Evolutionary conservation across 2,797 vertebrate species (phyloP).

Genomic region (Rachycentron canadum): DNA sequence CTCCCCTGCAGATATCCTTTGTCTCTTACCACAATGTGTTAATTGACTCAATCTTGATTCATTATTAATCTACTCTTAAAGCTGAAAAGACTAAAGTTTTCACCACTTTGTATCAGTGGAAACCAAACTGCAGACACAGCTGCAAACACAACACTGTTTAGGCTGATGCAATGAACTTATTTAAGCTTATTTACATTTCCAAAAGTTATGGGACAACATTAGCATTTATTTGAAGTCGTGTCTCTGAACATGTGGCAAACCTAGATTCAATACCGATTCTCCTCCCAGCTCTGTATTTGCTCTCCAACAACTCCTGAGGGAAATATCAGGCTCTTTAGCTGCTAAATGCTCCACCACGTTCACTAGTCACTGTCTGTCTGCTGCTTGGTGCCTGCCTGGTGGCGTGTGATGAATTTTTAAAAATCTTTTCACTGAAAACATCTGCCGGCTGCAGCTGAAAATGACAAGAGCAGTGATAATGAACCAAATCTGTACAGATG

Average conservation of each 20-base stretch:
- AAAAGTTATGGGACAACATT: not conserved
- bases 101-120: not conserved
- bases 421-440: not conserved
- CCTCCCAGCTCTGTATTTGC: not conserved
- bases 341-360: conserved; percentile 1
- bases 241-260: not conserved
- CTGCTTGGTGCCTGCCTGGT: not conserved
- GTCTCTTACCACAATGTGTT: too few relatives aligned
- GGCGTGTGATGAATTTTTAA: not conserved
- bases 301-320: not conserved
- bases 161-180: not conserved
- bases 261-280: not conserved
- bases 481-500: not conserved
- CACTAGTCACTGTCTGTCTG: not conserved
- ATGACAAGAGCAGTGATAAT: not conserved
- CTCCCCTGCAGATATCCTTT: too few relatives aligned
- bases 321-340: not conserved
- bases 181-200: not conserved
- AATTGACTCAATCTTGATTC: not conserved
- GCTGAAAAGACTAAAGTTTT: not conserved
- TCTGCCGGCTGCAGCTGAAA: not conserved
- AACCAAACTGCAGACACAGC: not conserved
- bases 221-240: not conserved
- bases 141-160: not conserved
- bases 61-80: not conserved